Conservation (phyloP, 2,113 vertebrate species). For the Sebastes schlegelii region DNA sequence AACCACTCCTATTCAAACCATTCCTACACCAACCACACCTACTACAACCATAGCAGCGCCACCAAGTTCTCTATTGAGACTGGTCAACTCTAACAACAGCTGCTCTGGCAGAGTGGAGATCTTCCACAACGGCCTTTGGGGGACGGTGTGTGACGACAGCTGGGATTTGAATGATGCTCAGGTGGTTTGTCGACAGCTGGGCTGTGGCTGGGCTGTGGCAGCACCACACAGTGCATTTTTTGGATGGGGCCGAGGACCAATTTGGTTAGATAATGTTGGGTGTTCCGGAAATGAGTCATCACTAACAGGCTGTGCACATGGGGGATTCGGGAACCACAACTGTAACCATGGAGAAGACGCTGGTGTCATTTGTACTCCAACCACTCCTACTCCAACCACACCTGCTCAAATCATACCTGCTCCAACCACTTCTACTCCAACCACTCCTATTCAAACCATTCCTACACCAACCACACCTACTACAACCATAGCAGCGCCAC, state of each 20-base stretch:
- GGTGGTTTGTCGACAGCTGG: constrained; percentile 14
- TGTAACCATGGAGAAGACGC: not conserved
- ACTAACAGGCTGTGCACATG: not conserved
- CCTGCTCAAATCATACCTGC: too few species aligned
- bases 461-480: too few species aligned
- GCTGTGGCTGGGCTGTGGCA: constrained; percentile 16
- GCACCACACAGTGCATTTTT: not conserved
- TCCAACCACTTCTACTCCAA: too few species aligned
- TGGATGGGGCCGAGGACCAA: too few species aligned
- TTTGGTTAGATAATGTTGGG: too few species aligned
- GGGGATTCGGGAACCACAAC: not conserved
- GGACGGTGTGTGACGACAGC: not conserved
- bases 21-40: too few species aligned
- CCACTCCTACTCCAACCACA: too few species aligned
- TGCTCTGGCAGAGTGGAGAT: constrained; percentile 30
- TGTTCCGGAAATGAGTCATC: too few species aligned
- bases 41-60: too few species aligned
- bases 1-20: too few species aligned
- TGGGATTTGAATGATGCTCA: not conserved
- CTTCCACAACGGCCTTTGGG: not conserved
- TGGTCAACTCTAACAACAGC: not conserved
- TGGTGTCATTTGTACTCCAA: not conserved
- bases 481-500: too few species aligned
- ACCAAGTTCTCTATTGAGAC: not conserved
- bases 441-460: too few species aligned